phyloP scores from a whole-genome alignment of 2,888 invertebrate genomes.

The Drepana falcataria region DNA sequence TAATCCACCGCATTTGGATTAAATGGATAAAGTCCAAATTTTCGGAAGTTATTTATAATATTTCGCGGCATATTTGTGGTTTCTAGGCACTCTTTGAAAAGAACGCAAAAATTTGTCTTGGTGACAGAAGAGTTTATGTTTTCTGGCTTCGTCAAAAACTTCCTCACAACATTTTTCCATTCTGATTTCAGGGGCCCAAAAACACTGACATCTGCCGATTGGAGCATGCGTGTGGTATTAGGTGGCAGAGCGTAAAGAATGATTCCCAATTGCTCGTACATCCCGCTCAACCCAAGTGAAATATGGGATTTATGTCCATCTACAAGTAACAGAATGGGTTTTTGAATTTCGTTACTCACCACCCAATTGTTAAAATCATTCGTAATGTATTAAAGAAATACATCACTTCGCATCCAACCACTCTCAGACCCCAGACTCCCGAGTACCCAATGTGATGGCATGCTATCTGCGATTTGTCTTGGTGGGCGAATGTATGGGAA shows the following conservation, averaged over 20 bases:
- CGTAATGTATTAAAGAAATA: slow-evolving; percentile 26
- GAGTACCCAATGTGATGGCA: slow-evolving; percentile 22
- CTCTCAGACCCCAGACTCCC: slow-evolving; percentile 18
- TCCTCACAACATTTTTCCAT: slow-evolving; percentile 13
- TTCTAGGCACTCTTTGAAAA: slow-evolving; percentile 10
- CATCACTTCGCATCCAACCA: slow-evolving; percentile 5
- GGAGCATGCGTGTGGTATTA: slow-evolving; percentile 25
- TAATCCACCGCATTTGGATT: slow-evolving; percentile 11
- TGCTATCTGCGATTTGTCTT: slow-evolving; percentile 9
- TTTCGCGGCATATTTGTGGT: slow-evolving; percentile 4
- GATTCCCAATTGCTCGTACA: slow-evolving; percentile 16
- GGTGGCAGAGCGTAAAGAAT: slow-evolving; percentile 25
- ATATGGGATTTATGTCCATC: slow-evolving; percentile 28
- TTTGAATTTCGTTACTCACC: slow-evolving; percentile 11
- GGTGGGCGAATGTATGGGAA: slow-evolving; percentile 20
- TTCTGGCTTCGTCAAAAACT: slow-evolving; percentile 14
- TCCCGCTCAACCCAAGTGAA: slow-evolving; percentile 14
- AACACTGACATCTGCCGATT: slow-evolving; percentile 25
- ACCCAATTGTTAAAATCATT: slow-evolving; percentile 25
- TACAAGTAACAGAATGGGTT: slow-evolving; percentile 20
- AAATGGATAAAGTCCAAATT: slow-evolving; percentile 15
- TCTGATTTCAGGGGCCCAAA: slow-evolving; percentile 17
- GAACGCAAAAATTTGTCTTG: slow-evolving; percentile 20
- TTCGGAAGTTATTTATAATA: slow-evolving; percentile 11
- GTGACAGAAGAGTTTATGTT: slow-evolving; percentile 16